phyloP scores from a whole-genome alignment of 2,113 vertebrate genomes.

The Saguinus midas region DNA sequence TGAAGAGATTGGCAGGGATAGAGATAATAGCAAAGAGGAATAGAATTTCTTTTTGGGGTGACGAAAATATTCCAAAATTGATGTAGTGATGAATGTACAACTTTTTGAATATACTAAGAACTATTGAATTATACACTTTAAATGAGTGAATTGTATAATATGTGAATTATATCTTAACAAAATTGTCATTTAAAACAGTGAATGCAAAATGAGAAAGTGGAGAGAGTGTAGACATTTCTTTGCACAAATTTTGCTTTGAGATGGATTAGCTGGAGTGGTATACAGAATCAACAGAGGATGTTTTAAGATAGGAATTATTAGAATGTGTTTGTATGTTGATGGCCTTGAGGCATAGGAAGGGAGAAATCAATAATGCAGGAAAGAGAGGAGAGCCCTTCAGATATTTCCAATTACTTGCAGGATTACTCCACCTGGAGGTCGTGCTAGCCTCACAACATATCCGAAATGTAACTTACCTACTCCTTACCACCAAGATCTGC shows the following conservation, averaged over 20 bases:
- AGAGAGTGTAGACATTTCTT: not conserved
- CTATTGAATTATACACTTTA: not conserved
- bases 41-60: not conserved
- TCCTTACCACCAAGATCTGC: not conserved
- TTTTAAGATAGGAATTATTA: not conserved
- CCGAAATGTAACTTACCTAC: slow-evolving; percentile 50
- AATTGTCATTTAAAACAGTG: not conserved
- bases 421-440: not conserved
- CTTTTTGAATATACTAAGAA: not conserved
- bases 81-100: not conserved
- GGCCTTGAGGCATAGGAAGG: not conserved
- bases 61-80: not conserved
- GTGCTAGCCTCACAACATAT: slow-evolving; percentile 75
- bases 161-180: not conserved
- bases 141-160: not conserved
- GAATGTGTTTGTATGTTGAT: not conserved
- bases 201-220: not conserved
- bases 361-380: not conserved
- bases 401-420: not conserved
- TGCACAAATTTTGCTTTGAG: not conserved
- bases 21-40: not conserved
- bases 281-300: not conserved
- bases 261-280: not conserved
- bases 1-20: not conserved
- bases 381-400: not conserved